Base-by-base conservation (phyloP, 2,113 vertebrate species). In the Zosterops pallidus region DNA sequence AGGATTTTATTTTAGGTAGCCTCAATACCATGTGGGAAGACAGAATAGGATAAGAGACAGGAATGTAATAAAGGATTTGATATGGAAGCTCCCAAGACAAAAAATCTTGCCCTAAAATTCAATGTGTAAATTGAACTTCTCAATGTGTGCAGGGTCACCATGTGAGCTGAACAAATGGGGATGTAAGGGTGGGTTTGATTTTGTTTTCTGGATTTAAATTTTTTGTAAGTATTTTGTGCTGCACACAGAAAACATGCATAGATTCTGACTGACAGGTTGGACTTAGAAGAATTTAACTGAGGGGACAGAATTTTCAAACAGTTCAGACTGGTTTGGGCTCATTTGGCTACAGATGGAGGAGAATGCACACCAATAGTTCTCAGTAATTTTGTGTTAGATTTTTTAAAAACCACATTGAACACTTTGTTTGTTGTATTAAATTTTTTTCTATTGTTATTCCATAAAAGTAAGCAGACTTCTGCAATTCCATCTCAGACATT, bases 111-210 rank as follows among this genome's bases (percentile, higher is more conserved):
- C 81, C 68, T 39, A 37, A 20, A 52, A 78, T 50, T 70, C 9
- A 29, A 1, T 21, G 14, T 52, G 15, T 37, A 77, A 70, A 91
- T 15, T 31, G 24, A 77, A 89, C 8, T 4, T 77, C 28, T 65
- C 41, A 9, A 7, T 23, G 11, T 52, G 17, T 31, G 7, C 31
- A 28, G 33, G 6, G 10, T 50, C 19, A 80, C 14, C 35, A 69
- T 0, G 0, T 5, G 21, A 89, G 56, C 14, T 44, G n/a, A 78
- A 41, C 26, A 74, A 69, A 42, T 16, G 14, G 4, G 25, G 46
- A 78, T 37, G 20, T 50, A 20, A 70, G 9, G 3, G 5, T 28
- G 25, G 7, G 6, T 47, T 91, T 60, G 23, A 1, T 25, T 68
- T 64, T 50, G 14, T 15, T 56, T 64, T 39, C 59, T 47, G 33